Percentiles rank a stretch among this genome's conserved stretches.
These are phyloP conservation scores for Micromys minutus DNA, from an alignment of 2,113 vertebrate genomes.

Conservation along the genomic window DNA sequence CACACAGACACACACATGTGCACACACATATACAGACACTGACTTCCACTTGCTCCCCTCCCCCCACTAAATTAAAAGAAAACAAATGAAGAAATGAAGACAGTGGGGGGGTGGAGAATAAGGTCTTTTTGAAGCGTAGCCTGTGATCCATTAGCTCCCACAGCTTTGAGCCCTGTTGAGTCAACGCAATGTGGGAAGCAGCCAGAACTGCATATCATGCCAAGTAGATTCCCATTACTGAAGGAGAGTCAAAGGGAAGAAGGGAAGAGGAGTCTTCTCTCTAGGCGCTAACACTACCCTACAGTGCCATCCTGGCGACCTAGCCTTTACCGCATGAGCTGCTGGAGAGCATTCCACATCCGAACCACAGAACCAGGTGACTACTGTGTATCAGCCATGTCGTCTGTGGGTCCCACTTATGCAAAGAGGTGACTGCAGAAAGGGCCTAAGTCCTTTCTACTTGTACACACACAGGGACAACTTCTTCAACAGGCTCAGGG, in stretches of 20 bases:
- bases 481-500: neutral
- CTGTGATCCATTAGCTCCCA: neutral
- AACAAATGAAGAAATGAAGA: neutral
- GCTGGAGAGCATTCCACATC: neutral
- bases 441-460: neutral
- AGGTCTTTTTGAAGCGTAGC: neutral
- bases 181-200: neutral
- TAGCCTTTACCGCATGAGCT: neutral
- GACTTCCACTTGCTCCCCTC: too few species aligned
- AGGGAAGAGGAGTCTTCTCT: neutral
- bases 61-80: neutral
- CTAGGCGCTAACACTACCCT: neutral
- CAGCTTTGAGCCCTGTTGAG: neutral
- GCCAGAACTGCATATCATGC: neutral
- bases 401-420: neutral
- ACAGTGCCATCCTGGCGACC: neutral
- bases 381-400: neutral
- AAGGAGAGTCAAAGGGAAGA: neutral
- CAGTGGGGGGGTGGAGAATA: neutral
- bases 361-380: neutral
- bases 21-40: neutral
- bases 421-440: neutral
- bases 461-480: neutral
- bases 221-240: neutral
- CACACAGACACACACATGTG: neutral